Percentiles rank a stretch among this genome's conserved stretches.
Evolutionary conservation across 2,888 invertebrate species (phyloP).

Genomic region (Athalia circularis): DNA sequence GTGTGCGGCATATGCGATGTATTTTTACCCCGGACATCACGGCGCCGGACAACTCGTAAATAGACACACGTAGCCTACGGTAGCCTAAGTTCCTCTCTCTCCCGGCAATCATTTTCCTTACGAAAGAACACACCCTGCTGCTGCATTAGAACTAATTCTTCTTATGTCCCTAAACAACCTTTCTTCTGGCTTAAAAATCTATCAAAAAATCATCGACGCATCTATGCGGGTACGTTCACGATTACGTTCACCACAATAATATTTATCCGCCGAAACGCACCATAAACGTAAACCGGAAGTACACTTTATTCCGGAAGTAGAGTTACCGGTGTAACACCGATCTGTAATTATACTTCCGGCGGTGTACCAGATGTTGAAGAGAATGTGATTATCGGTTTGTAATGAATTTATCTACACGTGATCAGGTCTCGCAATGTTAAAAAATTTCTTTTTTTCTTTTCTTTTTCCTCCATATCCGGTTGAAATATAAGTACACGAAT

Average conservation of each 20-base stretch:
- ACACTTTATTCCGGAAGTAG: conserved; percentile 9
- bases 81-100: conserved; percentile 43
- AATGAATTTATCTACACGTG: neutral
- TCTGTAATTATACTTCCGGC: conserved; percentile 14
- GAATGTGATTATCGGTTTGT: neutral
- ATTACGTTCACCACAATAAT: no score
- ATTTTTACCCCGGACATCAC: conserved; percentile 74
- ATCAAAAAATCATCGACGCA: neutral
- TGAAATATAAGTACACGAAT: no score
- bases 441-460: no score
- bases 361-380: neutral
- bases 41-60: conserved; percentile 75
- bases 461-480: no score
- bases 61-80: conserved; percentile 62
- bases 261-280: no score
- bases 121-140: neutral
- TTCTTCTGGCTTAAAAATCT: no score
- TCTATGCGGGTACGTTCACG: neutral
- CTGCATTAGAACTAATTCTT: neutral
- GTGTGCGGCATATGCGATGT: conserved; percentile 65
- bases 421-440: no score
- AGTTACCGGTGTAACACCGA: conserved; percentile 9
- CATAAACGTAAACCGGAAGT: no score
- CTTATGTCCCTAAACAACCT: no score
- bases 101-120: conserved; percentile 39